These are phyloP conservation scores for Trogon melanurus DNA, from an alignment of 2,113 vertebrate species.

Conservation along the genomic window DNA sequence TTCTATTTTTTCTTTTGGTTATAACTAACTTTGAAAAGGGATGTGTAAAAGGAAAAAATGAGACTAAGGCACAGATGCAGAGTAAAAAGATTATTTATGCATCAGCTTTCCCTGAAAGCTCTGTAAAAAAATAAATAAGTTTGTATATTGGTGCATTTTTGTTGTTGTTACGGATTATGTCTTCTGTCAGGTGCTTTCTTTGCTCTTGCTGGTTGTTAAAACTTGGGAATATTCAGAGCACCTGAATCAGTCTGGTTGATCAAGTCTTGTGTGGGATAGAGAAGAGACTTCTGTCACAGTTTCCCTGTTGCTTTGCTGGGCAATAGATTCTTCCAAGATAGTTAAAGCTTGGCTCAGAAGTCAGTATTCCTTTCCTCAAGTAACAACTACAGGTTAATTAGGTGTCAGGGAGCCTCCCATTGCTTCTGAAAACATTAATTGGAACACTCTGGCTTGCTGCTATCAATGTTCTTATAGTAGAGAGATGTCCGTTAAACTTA, in stretches of 20 bases:
- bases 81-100: not conserved
- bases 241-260: accelerated
- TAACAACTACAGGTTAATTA: not conserved
- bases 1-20: not conserved
- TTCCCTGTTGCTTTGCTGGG: not conserved
- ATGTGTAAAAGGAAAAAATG: not conserved
- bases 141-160: not conserved
- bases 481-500: not conserved
- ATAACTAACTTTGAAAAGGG: not conserved
- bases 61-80: not conserved
- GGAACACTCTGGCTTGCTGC: not conserved
- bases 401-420: not conserved
- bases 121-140: accelerated
- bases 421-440: not conserved
- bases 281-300: not conserved
- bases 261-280: not conserved
- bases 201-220: not conserved
- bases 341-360: not conserved
- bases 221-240: not conserved
- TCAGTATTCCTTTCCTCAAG: not conserved
- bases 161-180: not conserved
- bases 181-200: not conserved
- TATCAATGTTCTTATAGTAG: accelerated
- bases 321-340: not conserved
- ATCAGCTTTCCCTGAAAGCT: not conserved